Base-by-base conservation (phyloP, 37 sponge, comb jelly and placozoan species). In the Trichoplax adhaerens region DNA sequence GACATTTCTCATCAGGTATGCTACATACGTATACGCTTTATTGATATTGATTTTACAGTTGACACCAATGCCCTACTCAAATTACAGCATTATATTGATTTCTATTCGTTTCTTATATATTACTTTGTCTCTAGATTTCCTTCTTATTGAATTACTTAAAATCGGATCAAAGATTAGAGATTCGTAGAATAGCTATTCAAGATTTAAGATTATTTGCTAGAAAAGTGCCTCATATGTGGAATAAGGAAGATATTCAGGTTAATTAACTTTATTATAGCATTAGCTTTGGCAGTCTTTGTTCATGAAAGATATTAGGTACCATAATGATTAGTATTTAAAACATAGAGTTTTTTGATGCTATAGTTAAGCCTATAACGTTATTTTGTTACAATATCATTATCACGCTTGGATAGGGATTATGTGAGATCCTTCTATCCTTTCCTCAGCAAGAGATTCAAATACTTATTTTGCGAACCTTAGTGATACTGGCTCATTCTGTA, bases 171-270 rank as follows among this genome's bases (percentile, higher is more conserved):
- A 66, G 90, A 0, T 64, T 64, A 55, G n/a, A 55, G 5, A 74
- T 89, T 10, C 65, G 83, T 10, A 58, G 72, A 63, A 55, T 2
- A 1, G 77, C 88, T 0, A 53, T 83, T 12, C 50, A n/a, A 5
- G 71, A 76, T n/a, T 78, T 89, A 1, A 60, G 54, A 49, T 52
- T 56, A 56, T 10, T 83, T 4, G 87, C 81, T 0, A 52, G 48
- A 50, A 8, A 70, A n/a, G 58, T 78, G 5, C 83, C 90, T 50
- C 90, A 89, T 57, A 59, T 74, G 29, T 89, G 86, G 86, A 74
- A 80, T 1, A 68, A 71, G 55, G 77, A 79, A 7, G 74, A 70
- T 62, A 67, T 84, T 1, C 64, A 83, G 56, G 87, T 87, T 64
- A 65, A 74, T 46, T 46, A 51, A 29, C 29, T 29, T 29, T 29